Conservation (phyloP, 2,888 invertebrate species). For the Psylliodes chrysocephalus region DNA sequence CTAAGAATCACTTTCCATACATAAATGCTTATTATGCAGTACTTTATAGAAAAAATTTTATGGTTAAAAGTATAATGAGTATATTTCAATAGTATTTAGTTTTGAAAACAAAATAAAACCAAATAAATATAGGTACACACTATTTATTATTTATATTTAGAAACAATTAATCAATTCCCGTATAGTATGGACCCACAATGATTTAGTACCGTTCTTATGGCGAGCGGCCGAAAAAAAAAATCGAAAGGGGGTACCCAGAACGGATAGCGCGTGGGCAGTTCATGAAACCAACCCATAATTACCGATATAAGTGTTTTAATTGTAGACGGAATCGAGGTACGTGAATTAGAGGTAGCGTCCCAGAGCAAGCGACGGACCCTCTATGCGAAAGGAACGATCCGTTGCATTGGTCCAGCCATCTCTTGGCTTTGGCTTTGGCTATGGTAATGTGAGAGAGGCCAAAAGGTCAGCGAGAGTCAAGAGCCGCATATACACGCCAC, state of each 20-base stretch:
- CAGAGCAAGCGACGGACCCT: slow-evolving; percentile 48
- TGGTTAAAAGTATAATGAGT: no score
- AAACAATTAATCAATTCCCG: no score
- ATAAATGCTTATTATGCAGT: no score
- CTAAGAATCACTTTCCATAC: no score
- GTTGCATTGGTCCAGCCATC: slow-evolving; percentile 58
- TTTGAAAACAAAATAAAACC: no score
- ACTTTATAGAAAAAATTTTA: no score
- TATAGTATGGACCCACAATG: slow-evolving; percentile 30
- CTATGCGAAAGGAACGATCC: slow-evolving; percentile 41
- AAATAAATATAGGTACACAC: no score
- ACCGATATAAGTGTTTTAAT: slow-evolving; percentile 64
- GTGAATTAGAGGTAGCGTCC: slow-evolving; percentile 53
- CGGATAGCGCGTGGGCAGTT: slow-evolving; percentile 60
- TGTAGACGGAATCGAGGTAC: slow-evolving; percentile 62
- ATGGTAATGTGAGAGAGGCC: slow-evolving; percentile 65
- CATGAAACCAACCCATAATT: slow-evolving; percentile 63
- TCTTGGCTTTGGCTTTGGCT: slow-evolving; percentile 59
- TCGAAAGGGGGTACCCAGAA: slow-evolving; percentile 52
- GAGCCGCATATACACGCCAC: slow-evolving; percentile 61
- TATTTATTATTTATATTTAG: no score
- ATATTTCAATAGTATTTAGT: no score
- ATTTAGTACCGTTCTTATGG: slow-evolving; percentile 54
- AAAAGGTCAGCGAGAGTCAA: slow-evolving; percentile 63
- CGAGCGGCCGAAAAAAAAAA: slow-evolving; percentile 49